phyloP scores from a whole-genome alignment of 2,113 vertebrate species.

The Sinocyclocheilus maitianheensis region DNA sequence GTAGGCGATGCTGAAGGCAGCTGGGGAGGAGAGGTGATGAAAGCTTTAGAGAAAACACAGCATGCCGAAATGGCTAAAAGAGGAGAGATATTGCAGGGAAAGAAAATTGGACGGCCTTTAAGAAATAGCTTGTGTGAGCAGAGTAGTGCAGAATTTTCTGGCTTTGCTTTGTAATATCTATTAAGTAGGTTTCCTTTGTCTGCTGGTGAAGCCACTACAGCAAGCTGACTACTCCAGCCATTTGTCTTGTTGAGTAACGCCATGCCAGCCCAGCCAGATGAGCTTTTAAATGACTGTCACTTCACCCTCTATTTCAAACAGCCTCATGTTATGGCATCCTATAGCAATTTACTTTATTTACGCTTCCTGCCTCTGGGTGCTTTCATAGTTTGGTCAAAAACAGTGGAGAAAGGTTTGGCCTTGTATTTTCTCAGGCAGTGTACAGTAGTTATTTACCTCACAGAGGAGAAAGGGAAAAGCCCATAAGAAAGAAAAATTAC shows the following conservation, averaged over 20 bases:
- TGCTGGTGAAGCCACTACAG: constrained; percentile 59
- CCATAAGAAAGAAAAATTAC: background rate
- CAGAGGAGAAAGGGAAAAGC: background rate
- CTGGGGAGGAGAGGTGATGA: constrained; percentile 35
- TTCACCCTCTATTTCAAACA: constrained; percentile 63
- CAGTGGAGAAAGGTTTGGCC: constrained; percentile 56
- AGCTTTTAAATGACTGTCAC: constrained; percentile 71
- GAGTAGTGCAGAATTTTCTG: constrained; percentile 44
- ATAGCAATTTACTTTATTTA: constrained; percentile 62
- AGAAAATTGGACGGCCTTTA: constrained; percentile 34
- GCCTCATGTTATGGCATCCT: constrained; percentile 62
- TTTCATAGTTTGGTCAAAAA: constrained; percentile 67
- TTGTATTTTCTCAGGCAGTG: constrained; percentile 66
- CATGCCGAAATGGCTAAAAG: constrained; percentile 11
- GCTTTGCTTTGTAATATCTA: constrained; percentile 52
- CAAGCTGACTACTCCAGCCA: constrained; percentile 54
- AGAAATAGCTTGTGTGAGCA: constrained; percentile 46
- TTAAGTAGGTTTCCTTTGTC: constrained; percentile 58
- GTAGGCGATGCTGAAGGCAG: constrained; percentile 33
- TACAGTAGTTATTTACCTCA: constrained; percentile 43
- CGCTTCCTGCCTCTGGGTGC: constrained; percentile 51
- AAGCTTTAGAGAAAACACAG: constrained; percentile 25
- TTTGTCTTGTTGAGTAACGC: constrained; percentile 65
- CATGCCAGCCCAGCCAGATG: constrained; percentile 62
- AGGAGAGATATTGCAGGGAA: constrained; percentile 33